phyloP scores from a whole-genome alignment of 2,888 invertebrate species.

The Chrysotoxum bicinctum region DNA sequence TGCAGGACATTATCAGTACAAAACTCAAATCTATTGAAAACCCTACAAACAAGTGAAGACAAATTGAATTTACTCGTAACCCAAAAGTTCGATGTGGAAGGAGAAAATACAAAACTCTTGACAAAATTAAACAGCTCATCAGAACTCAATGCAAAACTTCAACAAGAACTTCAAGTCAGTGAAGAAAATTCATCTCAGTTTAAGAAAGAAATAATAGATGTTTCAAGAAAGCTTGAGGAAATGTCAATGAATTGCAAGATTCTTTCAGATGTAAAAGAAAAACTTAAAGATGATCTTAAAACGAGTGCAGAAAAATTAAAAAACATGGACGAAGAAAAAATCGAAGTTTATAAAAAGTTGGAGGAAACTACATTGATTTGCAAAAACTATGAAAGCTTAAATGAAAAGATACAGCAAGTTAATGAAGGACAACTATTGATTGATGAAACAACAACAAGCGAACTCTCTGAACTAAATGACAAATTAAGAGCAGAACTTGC shows the following conservation, averaged over 20 bases:
- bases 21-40: conserved; percentile 76
- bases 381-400: conserved; percentile 40
- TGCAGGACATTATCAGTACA: conserved; percentile 72
- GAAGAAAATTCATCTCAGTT: conserved; percentile 72
- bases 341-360: conserved; percentile 73
- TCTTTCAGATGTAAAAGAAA: conserved; percentile 83
- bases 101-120: conserved; percentile 74
- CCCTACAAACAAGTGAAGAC: background rate
- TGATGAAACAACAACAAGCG: conserved; percentile 79
- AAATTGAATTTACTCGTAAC: background rate
- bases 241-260: conserved; percentile 84
- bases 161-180: conserved; percentile 72
- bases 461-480: too few species aligned
- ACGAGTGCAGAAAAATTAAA: conserved; percentile 76
- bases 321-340: conserved; percentile 80
- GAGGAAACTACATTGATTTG: conserved; percentile 82
- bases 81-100: conserved; percentile 48
- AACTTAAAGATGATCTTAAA: conserved; percentile 82
- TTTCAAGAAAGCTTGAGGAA: conserved; percentile 77
- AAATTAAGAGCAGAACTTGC: too few species aligned
- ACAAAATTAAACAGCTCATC: conserved; percentile 73
- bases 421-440: too few species aligned
- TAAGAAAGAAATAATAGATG: conserved; percentile 77
- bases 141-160: conserved; percentile 64
- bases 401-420: conserved; percentile 75